These are phyloP conservation scores for Morone saxatilis DNA, from an alignment of 2,113 vertebrate genomes.

Conservation along the genomic window DNA sequence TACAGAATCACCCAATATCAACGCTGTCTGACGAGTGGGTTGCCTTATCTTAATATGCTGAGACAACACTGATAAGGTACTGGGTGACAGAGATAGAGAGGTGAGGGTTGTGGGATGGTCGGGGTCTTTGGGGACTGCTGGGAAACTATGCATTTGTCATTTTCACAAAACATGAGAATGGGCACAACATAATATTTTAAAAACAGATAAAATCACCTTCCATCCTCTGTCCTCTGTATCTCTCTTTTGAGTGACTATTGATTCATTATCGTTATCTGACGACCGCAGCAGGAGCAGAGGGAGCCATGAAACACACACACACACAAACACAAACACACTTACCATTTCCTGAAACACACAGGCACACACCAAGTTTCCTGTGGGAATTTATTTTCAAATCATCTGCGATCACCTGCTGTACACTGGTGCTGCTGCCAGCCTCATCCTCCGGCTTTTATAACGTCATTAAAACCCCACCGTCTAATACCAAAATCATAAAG, in stretches of 20 bases:
- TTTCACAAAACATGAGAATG: constrained; percentile 62
- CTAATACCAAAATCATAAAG: background rate
- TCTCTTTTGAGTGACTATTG: constrained; percentile 43
- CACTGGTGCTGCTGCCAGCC: constrained; percentile 17
- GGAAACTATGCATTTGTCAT: constrained; percentile 63
- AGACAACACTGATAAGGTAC: constrained; percentile 64
- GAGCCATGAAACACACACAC: constrained; percentile 38
- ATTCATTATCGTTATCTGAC: constrained; percentile 75
- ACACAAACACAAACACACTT: constrained; percentile 22
- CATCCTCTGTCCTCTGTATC: constrained; percentile 48
- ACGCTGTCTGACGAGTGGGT: background rate
- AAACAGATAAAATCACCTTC: constrained; percentile 68
- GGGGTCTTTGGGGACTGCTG: constrained; percentile 51
- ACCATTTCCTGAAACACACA: constrained; percentile 62
- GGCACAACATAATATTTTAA: constrained; percentile 73
- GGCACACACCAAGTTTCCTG: constrained; percentile 59
- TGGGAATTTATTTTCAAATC: constrained; percentile 60
- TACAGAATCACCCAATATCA: background rate
- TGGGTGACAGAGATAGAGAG: constrained; percentile 9
- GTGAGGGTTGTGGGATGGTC: background rate
- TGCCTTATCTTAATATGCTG: constrained; percentile 34
- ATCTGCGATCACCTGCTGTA: constrained; percentile 56
- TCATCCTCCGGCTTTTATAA: constrained; percentile 21
- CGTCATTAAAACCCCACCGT: constrained; percentile 10
- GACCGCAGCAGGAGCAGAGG: constrained; percentile 58